Base-by-base conservation (phyloP, 2,113 vertebrate genomes). In the Corynorhinus townsendii region DNA sequence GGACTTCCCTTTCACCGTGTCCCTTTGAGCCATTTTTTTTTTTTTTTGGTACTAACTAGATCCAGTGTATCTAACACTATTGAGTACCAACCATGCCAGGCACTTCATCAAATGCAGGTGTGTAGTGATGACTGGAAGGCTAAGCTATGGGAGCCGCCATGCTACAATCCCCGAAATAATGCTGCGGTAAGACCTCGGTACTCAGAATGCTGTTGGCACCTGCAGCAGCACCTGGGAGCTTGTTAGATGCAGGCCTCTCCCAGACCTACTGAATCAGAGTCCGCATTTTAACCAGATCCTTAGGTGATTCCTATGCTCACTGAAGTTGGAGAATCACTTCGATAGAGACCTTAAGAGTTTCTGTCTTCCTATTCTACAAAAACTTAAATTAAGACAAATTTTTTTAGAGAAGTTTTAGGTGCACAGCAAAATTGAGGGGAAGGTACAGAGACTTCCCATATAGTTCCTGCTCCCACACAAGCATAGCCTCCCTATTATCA, bases 31-130 rank as follows among this genome's bases (percentile, higher is more conserved):
- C 52, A 43, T 73, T 26, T 6, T 72, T 59, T 56, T 59, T 5
- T 59, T 43, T 49, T 54, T 5, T 72, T 45, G 30, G 45, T 68
- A 62, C 91, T 35, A 73, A 95, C 17, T 72, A 91, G 66, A 28
- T n/a, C 49, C 22, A 38, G 3, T 7, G 28, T 54, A 59, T 28
- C 19, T 45, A 89, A 77, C 20, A 52, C 28, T 54, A 47, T 1
- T 47, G 40, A 92, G 33, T 24, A 26, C n/a, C 22, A 43, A 33
- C 33, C 40, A 26, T 0, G 8, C 35, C 64, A 82, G 72, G 11
- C 68, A 82, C 54, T 68, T 82, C 35, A 26, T 20, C 38, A 66
- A 59, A 62, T 5, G 5, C 1, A 4, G 33, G 43, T 43, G 17
- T 7, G 8, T 33, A 52, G 66, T 0, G 0, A 19, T 52, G 75